Evolutionary conservation across 2,113 vertebrate genomes (phyloP).

Genomic region (Cephalopterus ornatus): DNA sequence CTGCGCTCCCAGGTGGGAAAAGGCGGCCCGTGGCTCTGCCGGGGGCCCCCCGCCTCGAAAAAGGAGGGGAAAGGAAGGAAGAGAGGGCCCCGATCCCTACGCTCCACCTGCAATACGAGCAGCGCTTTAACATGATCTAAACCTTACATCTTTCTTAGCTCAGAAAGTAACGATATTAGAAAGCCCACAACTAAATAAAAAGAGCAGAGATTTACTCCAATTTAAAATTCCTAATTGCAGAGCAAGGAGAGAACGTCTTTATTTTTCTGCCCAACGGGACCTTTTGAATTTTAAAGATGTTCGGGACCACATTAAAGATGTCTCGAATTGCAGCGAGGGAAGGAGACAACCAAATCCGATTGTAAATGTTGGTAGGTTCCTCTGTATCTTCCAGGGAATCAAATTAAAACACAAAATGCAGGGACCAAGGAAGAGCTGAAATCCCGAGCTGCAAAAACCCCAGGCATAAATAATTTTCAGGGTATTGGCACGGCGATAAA

Average conservation of each 20-base stretch:
- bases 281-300: not conserved
- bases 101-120: not conserved
- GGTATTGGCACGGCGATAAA: not conserved
- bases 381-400: not conserved
- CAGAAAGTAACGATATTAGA: not conserved
- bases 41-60: not conserved
- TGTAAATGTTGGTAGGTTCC: not conserved
- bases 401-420: not conserved
- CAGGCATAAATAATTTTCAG: not conserved
- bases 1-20: not conserved
- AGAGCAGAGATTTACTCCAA: fast-evolving
- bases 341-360: not conserved
- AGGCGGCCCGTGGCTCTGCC: not conserved
- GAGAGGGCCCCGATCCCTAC: fast-evolving
- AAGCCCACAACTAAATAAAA: not conserved
- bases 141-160: fast-evolving
- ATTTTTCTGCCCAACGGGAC: not conserved
- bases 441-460: not conserved
- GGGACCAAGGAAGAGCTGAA: not conserved
- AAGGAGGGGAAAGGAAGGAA: not conserved
- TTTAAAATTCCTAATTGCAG: not conserved
- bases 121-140: not conserved
- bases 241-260: not conserved
- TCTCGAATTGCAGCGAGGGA: not conserved
- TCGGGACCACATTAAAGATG: fast-evolving